Percentiles rank a stretch among this genome's conserved stretches.
These are phyloP conservation scores for Peromyscus polionotus DNA, from an alignment of 2,113 vertebrate species.

Conservation along the genomic window DNA sequence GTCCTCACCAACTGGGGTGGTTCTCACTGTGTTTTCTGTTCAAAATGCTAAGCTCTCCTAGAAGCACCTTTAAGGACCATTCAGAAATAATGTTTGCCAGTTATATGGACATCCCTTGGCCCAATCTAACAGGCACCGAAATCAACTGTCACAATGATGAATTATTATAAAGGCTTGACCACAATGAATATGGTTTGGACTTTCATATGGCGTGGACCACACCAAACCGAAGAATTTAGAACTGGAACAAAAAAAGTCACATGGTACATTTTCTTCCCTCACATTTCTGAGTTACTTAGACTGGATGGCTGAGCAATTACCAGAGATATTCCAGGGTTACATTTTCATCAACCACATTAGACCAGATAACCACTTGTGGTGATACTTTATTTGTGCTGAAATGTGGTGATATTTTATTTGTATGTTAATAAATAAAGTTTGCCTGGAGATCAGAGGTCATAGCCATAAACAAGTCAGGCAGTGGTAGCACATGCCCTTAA, in stretches of 20 bases:
- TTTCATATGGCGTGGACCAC: not conserved
- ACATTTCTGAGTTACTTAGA: not conserved
- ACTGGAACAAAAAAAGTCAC: not conserved
- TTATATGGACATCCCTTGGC: not conserved
- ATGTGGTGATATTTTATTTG: no score
- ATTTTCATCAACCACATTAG: not conserved
- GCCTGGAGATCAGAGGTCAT: no score
- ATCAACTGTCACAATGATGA: not conserved
- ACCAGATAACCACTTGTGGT: not conserved
- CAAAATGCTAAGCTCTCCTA: not conserved
- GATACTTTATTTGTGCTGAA: no score
- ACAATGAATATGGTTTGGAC: not conserved
- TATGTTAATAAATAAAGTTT: no score
- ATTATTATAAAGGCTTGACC: not conserved
- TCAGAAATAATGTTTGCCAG: not conserved
- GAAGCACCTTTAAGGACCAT: not conserved
- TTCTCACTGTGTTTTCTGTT: not conserved
- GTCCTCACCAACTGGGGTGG: not conserved
- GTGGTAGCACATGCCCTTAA: no score
- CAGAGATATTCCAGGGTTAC: conserved; percentile 6
- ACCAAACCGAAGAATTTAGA: not conserved
- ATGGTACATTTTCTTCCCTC: not conserved
- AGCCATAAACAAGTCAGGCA: no score
- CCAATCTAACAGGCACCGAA: not conserved
- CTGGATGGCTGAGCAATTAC: not conserved